Evolutionary conservation across 2,797 vertebrate species (phyloP), one percentile per base, ranked within the genome.

Genomic region (Yasuhikotakia modesta): DNA sequence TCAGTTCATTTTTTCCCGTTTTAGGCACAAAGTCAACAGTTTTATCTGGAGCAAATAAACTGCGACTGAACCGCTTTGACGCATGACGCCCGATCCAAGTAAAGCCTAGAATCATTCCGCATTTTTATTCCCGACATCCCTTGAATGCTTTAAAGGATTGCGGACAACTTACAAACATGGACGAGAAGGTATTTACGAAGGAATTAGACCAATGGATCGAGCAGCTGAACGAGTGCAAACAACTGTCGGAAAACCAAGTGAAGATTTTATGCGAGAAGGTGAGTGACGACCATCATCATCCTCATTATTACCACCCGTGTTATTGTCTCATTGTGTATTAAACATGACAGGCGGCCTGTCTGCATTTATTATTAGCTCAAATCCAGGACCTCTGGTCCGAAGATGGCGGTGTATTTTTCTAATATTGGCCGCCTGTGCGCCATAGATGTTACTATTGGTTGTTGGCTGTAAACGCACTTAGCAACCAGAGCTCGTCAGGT

Each of bases 221-320:
- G 85, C 96, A 96, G 83, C 93, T 98, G 79, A 96, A 97, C 82
- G 97, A 98, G 83, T 99, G 97, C 90, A 97, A 95, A 66, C 96
- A 98, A 91, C 94, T 99, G 2, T 94, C 94, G 84, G 96, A 99
- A 90, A 97, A 95, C 87, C 96, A 99, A 91, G 97, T 99, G 83
- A 96, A 96, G 92, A 95, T 95, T 76, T 93, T 99, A 11, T 98
- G 97, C 80, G 96, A 99, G 82, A 98, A 98, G 96, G 97, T 98
- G 85, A 91, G 93, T 76, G 14, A 39, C 5, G 14, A 27, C 30
- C 60, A 4, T 63, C 39, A 27, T 27, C n/a, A 17, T 60, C 45
- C 13, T 32, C 30, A 45, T 11, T 12, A 13, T 4, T 10, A 10
- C 8, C 39, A 43, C 39, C 39, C 35, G 2, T 32, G 32, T 52